Conservation (phyloP, 2,797 vertebrate genomes). For the Epinephelus coioides region DNA sequence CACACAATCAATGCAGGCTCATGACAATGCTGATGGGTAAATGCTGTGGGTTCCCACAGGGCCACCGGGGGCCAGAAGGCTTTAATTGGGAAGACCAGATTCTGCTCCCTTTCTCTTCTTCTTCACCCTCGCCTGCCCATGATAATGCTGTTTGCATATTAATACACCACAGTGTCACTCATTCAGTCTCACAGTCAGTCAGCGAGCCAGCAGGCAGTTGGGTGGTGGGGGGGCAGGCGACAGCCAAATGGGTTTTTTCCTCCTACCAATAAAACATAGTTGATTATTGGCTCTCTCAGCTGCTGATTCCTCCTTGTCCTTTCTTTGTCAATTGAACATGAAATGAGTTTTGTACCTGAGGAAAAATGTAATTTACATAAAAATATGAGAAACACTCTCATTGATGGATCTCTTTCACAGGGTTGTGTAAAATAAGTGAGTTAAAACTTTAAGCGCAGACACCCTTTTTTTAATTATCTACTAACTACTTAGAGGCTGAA, state of each 20-base stretch:
- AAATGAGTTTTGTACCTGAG: conserved; percentile 59
- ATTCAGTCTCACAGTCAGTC: conserved; percentile 85
- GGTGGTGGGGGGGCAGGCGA: conserved; percentile 56
- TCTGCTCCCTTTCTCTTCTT: conserved; percentile 84
- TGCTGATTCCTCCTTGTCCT: conserved; percentile 45
- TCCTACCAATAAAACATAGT: conserved; percentile 77
- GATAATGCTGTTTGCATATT: conserved; percentile 94
- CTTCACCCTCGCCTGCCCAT: conserved; percentile 84
- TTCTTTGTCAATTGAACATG: conserved; percentile 58
- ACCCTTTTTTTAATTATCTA: conserved; percentile 65
- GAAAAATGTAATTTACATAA: not conserved
- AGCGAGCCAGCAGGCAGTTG: conserved; percentile 79
- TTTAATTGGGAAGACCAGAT: conserved; percentile 94
- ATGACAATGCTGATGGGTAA: conserved; percentile 92
- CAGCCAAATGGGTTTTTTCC: conserved; percentile 90
- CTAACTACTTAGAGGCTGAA: conserved; percentile 52
- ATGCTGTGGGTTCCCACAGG: conserved; percentile 91
- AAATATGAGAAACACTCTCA: conserved; percentile 40
- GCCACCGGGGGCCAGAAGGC: conserved; percentile 87
- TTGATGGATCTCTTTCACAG: conserved; percentile 55
- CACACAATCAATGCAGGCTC: conserved; percentile 92
- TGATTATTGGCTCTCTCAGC: conserved; percentile 66
- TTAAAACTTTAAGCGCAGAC: conserved; percentile 47
- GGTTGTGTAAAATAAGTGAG: conserved; percentile 41
- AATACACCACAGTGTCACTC: conserved; percentile 90